Evolutionary conservation across 2,113 vertebrate species (phyloP), one percentile per base, ranked within the genome.

Genomic region (Diadophis punctatus): DNA sequence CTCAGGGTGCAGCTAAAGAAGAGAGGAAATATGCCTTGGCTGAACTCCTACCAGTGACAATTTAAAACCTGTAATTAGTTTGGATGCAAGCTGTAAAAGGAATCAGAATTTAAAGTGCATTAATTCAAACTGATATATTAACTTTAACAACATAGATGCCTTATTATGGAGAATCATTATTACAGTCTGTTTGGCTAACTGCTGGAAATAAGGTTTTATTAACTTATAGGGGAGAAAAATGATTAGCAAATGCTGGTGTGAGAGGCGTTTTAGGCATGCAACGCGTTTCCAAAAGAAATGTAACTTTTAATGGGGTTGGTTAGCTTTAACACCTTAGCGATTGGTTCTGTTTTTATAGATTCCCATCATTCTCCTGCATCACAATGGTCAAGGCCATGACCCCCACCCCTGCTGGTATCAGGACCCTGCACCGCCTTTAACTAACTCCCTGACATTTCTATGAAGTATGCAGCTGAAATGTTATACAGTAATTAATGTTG

Each of bases 401-500:
- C 96, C 95, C 92, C 93, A 96, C 95, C 92, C 95, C 96, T 0
- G 74, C 96, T 96, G 96, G 84, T 97, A 97, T 94, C 93, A 95
- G 96, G 97, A 98, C 97, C 96, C 96, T 93, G 93, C 94, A 95
- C 97, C 97, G 96, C 96, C 95, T 97, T 97, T 95, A 96, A 96
- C 96, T 96, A 97, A 96, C 97, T 97, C 97, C 93, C 97, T 98
- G 98, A 98, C 98, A 98, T 98, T 98, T 98, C 97, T 96, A 96
- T 97, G 98, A 98, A 98, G 97, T 96, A 96, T 96, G 97, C 96
- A 96, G 97, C 97, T 98, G 98, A 98, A 98, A 98, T 97, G 98
- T 97, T 98, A 98, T 98, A 98, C 97, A 98, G 97, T 98, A 98
- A 98, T 98, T 98, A 98, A 98, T 98, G 97, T 98, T 98, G 98